Base-by-base conservation (phyloP, 2,113 vertebrate genomes). In the Nestor notabilis region DNA sequence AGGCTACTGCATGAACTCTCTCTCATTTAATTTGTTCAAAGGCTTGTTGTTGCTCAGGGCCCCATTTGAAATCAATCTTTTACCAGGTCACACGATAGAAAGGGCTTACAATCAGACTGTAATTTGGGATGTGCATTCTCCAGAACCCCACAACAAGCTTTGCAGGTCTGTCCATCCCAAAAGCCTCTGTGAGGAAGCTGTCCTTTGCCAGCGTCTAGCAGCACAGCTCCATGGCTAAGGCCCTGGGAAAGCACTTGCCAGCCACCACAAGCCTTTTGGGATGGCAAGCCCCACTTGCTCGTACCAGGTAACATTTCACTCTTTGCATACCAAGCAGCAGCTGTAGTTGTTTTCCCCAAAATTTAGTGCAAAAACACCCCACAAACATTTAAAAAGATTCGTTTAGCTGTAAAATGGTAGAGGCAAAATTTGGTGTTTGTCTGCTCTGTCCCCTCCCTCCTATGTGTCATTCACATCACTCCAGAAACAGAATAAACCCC, bases 381-480 rank as follows among this genome's bases (percentile, higher is more conserved):
- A 43, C 4, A 17, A 37, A 39, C 10, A 44, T n/a, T 35, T 41
- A 15, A 70, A 83, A 27, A 80, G 2, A 50, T 16, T 74, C 53
- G 61, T 90, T 93, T 50, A 82, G 39, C 52, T 47, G 69, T 82
- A 95, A 97, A 82, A 93, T 69, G 44, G 43, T 44, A 60, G 94
- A 96, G 31, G 71, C 74, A 47, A 76, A 83, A 96, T 87, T 93
- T 3, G 8, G 56, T 18, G 5, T 69, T 76, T 65, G 31, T 60
- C 84, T 33, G 13, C 80, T 83, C 87, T 84, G 15, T n/a, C 70
- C 31, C 37, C 71, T 94, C 79, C 76, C 65, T 65, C 49, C 56
- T 10, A 8, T 0, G 24, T 37, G 60, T 39, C 15, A 4, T 41
- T 78, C 72, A 47, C 46, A 52, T 64, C 74, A 77, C 53, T 61